Evolutionary conservation across 2,113 vertebrate species (phyloP).

Genomic region (Etheostoma cragini): DNA sequence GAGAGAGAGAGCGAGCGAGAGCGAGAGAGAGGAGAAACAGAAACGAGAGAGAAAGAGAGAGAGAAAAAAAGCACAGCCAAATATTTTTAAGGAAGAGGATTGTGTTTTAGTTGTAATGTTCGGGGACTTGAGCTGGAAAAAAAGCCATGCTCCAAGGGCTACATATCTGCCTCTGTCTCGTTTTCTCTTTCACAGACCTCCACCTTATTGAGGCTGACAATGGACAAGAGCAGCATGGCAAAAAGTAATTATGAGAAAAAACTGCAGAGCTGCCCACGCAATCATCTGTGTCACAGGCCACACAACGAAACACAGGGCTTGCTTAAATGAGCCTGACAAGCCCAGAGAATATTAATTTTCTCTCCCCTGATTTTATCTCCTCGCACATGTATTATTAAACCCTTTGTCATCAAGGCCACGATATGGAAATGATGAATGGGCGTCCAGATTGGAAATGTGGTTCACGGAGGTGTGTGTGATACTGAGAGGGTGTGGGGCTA

Average conservation of each 20-base stretch:
- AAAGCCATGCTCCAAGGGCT: conserved; percentile 25
- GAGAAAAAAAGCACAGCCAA: not conserved
- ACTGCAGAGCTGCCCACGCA: conserved; percentile 78
- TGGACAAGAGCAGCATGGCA: conserved; percentile 68
- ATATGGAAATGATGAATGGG: conserved; percentile 63
- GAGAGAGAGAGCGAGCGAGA: not conserved
- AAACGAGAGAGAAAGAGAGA: not conserved
- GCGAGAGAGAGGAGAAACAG: not conserved
- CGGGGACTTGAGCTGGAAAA: not conserved
- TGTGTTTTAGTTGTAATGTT: conserved; percentile 31
- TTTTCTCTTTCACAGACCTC: conserved; percentile 47
- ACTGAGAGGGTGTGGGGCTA: conserved; percentile 4
- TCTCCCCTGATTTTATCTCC: conserved; percentile 69
- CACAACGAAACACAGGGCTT: conserved; percentile 64
- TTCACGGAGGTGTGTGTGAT: conserved; percentile 38
- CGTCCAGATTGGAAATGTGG: conserved; percentile 34
- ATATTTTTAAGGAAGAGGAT: conserved; percentile 24
- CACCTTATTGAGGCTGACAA: conserved; percentile 78
- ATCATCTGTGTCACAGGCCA: conserved; percentile 80
- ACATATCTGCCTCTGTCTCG: conserved; percentile 44
- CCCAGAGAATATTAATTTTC: conserved; percentile 78
- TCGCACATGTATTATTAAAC: conserved; percentile 72
- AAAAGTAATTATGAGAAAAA: conserved; percentile 82
- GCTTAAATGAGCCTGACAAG: conserved; percentile 78
- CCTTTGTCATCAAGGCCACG: conserved; percentile 62